Evolutionary conservation across 2,797 vertebrate genomes (phyloP), one percentile per base, ranked within the genome.

Genomic region (Crocodylus rhombifer): DNA sequence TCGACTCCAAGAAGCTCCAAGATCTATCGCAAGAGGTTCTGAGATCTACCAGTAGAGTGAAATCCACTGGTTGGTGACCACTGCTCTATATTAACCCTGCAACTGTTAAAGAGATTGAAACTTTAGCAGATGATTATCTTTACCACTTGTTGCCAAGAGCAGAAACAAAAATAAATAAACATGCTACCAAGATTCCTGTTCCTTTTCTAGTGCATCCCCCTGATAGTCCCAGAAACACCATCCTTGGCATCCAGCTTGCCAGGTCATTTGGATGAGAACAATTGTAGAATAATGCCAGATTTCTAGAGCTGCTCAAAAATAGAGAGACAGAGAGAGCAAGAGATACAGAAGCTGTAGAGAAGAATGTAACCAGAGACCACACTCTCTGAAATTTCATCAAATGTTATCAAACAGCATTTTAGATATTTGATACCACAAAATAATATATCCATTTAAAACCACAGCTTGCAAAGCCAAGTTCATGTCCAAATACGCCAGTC

Each of bases 241-340:
- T 28, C 78, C 33, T 51, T 61, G 60, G 20, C 1, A 61, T n/a
- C 0, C 0, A 7, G 10, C 25, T 67, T 85, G 91, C 62, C 73
- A 82, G 42, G 30, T 36, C 64, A 20, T 20, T 30, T 67, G 64
- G n/a, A 67, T 30, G 64, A 10, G n/a, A 67, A 18, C 64, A 67
- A 67, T 18, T 67, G n/a, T 18, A 33, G 64, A 67, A 67, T 67
- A 33, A 69, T 33, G 36, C 33, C 33, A 69, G 14, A 12, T 13
- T 65, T 62, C 56, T 33, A 4, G 25, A 60, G 86, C 6, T 20
- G 18, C 17, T 88, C 62, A 57, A 81, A 86, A 58, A 55, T 36
- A 63, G 89, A 88, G 16, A 82, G 21, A 82, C 82, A 71, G 60
- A 82, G 16, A 57, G 65, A 33, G 10, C 63, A 75, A 23, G 16